Conservation (phyloP, 2,888 invertebrate species). For the Mimachlamys varia region DNA sequence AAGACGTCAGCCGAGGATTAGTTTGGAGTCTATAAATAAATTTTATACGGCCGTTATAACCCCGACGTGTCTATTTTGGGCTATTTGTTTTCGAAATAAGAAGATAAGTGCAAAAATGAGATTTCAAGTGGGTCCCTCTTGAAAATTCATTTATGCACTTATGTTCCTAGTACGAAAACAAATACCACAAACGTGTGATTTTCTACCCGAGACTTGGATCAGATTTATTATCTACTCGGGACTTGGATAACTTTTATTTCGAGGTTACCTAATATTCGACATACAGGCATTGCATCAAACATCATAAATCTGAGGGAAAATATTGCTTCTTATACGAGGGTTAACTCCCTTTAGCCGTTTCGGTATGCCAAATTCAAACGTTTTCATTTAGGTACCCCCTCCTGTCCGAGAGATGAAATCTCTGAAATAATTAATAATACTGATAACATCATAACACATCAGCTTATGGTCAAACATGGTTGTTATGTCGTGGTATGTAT, state of each 20-base stretch:
- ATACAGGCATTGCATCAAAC: neutral
- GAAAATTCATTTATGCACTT: no score
- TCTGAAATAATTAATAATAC: no score
- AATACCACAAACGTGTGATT: neutral
- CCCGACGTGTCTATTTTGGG: neutral
- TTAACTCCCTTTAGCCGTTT: neutral
- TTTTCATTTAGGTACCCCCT: no score
- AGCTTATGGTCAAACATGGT: no score
- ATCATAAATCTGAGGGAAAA: no score
- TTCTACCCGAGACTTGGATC: neutral
- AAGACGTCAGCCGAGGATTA: neutral
- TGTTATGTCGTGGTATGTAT: no score
- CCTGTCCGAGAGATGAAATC: no score
- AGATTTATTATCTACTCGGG: neutral
- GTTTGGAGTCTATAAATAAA: neutral
- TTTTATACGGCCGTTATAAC: neutral
- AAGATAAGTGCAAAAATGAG: neutral
- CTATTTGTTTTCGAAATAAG: neutral
- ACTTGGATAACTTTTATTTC: neutral
- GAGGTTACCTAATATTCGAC: neutral
- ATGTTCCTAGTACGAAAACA: no score
- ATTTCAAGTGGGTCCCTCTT: neutral
- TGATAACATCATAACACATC: no score
- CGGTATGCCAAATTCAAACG: no score
- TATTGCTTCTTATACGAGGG: neutral